Conservation (phyloP, 2,888 invertebrate species). For the Brachynemurus nebulosus region DNA sequence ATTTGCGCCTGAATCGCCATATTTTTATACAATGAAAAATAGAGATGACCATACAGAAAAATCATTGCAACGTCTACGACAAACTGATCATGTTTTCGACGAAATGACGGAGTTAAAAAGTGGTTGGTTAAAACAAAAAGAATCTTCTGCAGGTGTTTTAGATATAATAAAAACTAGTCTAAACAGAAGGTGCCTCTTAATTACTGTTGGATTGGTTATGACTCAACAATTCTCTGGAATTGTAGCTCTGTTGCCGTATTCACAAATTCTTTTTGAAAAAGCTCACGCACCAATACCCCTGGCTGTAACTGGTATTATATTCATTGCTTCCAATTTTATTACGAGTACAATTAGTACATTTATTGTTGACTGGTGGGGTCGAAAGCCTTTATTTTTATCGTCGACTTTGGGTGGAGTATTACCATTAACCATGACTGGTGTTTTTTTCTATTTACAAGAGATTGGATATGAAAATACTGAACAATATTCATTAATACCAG, state of each 20-base stretch:
- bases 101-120: constrained; percentile 17
- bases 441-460: neutral
- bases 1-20: constrained; percentile 3
- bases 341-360: neutral
- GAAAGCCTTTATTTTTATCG: neutral
- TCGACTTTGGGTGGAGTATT: neutral
- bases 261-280: neutral
- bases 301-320: neutral
- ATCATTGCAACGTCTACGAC: neutral
- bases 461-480: neutral
- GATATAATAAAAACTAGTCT: constrained; percentile 32
- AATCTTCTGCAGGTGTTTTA: constrained; percentile 35
- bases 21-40: constrained; percentile 1
- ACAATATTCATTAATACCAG: neutral
- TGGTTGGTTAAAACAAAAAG: constrained; percentile 32
- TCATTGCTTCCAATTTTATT: neutral
- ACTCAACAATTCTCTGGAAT: neutral
- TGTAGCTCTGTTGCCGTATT: neutral
- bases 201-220: constrained; percentile 17
- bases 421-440: neutral
- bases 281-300: neutral
- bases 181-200: constrained; percentile 24
- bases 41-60: neutral
- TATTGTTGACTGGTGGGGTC: neutral
- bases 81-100: constrained; percentile 26